Conservation (phyloP, 2,888 invertebrate species). For the Phortica okadai region DNA sequence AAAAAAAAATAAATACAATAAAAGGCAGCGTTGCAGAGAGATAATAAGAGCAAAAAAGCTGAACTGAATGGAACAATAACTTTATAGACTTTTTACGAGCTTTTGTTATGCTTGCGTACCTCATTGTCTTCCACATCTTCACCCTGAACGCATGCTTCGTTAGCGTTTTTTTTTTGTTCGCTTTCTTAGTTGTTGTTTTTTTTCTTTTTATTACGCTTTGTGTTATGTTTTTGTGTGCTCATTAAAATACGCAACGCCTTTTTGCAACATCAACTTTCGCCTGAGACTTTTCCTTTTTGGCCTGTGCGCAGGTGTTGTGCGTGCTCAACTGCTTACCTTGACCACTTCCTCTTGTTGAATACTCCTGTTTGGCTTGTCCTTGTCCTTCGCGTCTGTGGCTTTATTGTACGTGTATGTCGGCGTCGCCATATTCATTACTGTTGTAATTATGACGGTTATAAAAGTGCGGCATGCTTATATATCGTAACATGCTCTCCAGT, state of each 20-base stretch:
- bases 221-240: conserved; percentile 15
- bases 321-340: neutral
- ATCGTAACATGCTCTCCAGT: neutral
- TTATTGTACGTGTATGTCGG: conserved; percentile 22
- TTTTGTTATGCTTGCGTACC: conserved; percentile 3
- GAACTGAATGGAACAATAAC: conserved; percentile 27
- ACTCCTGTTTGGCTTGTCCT: conserved; percentile 47
- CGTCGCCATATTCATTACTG: conserved; percentile 55
- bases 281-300: neutral
- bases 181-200: neutral
- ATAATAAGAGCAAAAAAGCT: neutral
- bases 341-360: neutral
- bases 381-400: conserved; percentile 34
- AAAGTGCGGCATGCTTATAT: conserved; percentile 37
- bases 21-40: neutral
- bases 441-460: conserved; percentile 63
- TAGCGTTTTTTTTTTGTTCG: neutral
- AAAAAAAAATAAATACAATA: conserved; percentile 8
- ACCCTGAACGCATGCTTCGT: neutral
- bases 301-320: neutral
- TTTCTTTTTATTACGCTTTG: conserved; percentile 15
- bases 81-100: conserved; percentile 63
- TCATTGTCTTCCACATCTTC: conserved; percentile 29
- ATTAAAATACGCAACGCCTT: conserved; percentile 27
- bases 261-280: neutral